These are phyloP conservation scores for Lasioglossum baleicum DNA, from an alignment of 1,140 invertebrate genomes.

Conservation along the genomic window DNA sequence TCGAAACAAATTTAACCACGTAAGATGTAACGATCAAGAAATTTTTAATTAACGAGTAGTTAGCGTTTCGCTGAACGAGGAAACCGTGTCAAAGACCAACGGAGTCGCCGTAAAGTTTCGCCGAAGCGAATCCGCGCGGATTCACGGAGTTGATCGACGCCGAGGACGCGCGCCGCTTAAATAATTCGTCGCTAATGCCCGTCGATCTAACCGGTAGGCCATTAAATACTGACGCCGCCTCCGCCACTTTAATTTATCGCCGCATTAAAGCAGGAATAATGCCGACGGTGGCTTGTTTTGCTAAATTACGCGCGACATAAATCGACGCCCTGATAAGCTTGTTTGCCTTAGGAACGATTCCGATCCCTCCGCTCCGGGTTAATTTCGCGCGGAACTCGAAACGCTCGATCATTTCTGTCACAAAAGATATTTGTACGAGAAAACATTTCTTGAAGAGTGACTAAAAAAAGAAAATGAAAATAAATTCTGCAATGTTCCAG, in stretches of 20 bases:
- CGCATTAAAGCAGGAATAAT: slow-evolving; percentile 29
- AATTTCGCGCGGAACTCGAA: not conserved
- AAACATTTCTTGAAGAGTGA: no score
- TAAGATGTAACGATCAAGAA: no score
- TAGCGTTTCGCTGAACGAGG: no score
- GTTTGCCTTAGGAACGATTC: slow-evolving; percentile 20
- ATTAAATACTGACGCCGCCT: not conserved
- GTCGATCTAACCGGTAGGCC: not conserved
- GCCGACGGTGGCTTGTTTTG: not conserved
- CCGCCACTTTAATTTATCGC: slow-evolving; percentile 11
- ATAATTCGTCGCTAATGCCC: slow-evolving; percentile 18
- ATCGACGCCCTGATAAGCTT: slow-evolving; percentile 18
- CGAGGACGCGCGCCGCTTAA: not conserved
- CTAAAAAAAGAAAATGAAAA: no score
- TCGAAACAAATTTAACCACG: no score
- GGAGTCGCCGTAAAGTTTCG: no score
- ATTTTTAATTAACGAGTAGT: no score
- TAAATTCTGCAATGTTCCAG: no score
- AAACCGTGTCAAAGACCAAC: no score
- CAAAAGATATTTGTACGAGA: no score
- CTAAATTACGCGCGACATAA: slow-evolving; percentile 27
- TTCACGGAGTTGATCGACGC: slow-evolving; percentile 1
- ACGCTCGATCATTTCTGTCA: no score
- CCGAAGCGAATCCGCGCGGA: not conserved
- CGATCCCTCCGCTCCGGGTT: not conserved